Percentiles rank a stretch among this genome's conserved stretches.
Evolutionary conservation across 1,140 invertebrate species (phyloP).

Genomic region (Hestina assimilis): DNA sequence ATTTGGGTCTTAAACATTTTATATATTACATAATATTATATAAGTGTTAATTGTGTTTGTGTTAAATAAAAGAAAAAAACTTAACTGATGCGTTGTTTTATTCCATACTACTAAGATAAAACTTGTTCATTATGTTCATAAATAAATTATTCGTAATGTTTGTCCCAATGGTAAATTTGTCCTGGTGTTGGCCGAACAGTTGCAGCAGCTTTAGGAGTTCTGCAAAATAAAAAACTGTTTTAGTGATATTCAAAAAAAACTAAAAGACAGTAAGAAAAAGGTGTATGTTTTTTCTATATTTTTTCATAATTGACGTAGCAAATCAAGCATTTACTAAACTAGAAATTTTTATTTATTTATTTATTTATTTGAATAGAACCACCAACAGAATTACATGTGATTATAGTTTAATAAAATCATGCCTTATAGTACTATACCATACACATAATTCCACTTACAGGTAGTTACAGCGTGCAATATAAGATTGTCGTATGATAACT

Average conservation of each 20-base stretch:
- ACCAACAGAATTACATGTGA: no score
- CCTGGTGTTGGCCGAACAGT: slow-evolving; percentile 78
- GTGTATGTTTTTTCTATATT: no score
- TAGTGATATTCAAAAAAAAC: background rate
- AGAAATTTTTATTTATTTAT: no score
- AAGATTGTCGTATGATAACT: no score
- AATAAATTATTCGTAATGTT: slow-evolving; percentile 49
- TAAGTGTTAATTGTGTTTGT: slow-evolving; percentile 23
- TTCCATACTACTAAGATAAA: background rate
- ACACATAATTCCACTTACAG: no score
- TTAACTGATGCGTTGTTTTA: background rate
- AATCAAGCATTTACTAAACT: no score
- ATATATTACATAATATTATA: slow-evolving; percentile 7
- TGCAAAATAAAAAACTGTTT: slow-evolving; percentile 38
- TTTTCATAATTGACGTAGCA: no score
- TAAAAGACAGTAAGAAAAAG: no score
- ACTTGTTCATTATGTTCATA: background rate
- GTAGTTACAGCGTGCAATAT: no score
- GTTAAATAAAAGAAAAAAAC: slow-evolving; percentile 16
- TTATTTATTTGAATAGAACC: no score
- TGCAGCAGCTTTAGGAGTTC: slow-evolving; percentile 53
- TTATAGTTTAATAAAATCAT: no score
- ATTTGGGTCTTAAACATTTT: background rate
- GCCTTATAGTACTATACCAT: no score
- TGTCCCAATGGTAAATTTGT: slow-evolving; percentile 78